phyloP scores from a whole-genome alignment of 2,113 vertebrate genomes.

The Eudyptes chrysolophus region DNA sequence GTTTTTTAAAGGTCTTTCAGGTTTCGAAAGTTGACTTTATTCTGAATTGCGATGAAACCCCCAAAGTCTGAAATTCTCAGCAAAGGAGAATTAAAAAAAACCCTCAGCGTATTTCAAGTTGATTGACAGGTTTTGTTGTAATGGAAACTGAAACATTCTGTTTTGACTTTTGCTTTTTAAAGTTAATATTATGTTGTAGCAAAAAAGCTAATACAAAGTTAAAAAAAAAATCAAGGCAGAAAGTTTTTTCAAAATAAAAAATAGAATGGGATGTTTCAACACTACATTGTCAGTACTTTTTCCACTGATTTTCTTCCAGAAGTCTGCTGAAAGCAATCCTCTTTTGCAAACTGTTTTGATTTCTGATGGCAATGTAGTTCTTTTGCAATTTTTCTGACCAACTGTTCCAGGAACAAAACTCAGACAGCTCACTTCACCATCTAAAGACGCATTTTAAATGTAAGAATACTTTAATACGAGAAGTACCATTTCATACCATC shows the following conservation, averaged over 20 bases:
- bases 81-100: neutral
- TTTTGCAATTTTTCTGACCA: neutral
- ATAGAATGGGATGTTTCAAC: neutral
- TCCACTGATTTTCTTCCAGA: neutral
- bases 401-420: neutral
- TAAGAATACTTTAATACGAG: neutral
- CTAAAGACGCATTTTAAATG: neutral
- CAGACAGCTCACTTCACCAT: neutral
- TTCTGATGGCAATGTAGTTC: neutral
- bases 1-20: neutral
- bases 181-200: neutral
- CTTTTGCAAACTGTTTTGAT: neutral
- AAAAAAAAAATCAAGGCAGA: neutral
- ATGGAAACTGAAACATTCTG: neutral
- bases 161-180: neutral
- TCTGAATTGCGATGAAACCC: neutral
- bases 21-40: neutral
- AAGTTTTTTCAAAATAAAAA: constrained; percentile 17
- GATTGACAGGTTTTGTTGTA: constrained; percentile 23
- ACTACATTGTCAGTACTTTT: neutral
- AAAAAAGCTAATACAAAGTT: neutral
- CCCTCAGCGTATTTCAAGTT: neutral
- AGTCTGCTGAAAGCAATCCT: neutral
- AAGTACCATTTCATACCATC: neutral
- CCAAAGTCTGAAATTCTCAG: neutral